phyloP scores from a whole-genome alignment of 2,797 vertebrate genomes.

The Propithecus perrieri region DNA sequence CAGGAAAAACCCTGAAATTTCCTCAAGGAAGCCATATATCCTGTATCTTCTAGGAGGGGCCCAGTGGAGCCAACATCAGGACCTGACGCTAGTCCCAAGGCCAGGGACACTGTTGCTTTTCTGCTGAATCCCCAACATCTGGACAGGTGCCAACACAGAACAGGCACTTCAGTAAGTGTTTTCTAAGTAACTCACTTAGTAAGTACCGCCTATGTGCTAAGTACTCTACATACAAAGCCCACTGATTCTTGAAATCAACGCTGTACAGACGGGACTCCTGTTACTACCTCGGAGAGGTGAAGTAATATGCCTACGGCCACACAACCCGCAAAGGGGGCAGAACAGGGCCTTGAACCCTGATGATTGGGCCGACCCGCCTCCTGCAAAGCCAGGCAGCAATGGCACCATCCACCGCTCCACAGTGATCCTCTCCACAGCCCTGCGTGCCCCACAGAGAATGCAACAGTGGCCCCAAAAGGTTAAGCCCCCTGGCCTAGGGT shows the following conservation, averaged over 20 bases:
- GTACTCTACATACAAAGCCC: neutral
- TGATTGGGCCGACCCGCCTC: fast-evolving
- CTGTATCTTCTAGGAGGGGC: neutral
- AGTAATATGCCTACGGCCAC: neutral
- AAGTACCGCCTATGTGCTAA: neutral
- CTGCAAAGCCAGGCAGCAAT: neutral
- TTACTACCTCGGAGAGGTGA: neutral
- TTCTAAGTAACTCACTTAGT: neutral
- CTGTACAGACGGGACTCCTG: neutral
- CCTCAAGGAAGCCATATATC: neutral
- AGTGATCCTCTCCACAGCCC: neutral
- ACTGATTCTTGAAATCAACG: neutral
- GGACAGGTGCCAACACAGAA: neutral
- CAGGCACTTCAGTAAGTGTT: neutral
- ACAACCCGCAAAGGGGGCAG: neutral
- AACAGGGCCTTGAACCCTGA: neutral
- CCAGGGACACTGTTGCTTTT: neutral
- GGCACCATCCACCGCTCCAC: neutral
- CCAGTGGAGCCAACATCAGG: neutral
- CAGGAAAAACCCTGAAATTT: neutral
- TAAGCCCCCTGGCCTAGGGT: neutral
- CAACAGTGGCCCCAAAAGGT: neutral
- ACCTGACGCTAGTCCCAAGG: neutral
- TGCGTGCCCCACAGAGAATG: neutral
- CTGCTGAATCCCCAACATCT: neutral